Base-by-base conservation (phyloP, 1,140 invertebrate species). In the Camponotus floridanus region DNA sequence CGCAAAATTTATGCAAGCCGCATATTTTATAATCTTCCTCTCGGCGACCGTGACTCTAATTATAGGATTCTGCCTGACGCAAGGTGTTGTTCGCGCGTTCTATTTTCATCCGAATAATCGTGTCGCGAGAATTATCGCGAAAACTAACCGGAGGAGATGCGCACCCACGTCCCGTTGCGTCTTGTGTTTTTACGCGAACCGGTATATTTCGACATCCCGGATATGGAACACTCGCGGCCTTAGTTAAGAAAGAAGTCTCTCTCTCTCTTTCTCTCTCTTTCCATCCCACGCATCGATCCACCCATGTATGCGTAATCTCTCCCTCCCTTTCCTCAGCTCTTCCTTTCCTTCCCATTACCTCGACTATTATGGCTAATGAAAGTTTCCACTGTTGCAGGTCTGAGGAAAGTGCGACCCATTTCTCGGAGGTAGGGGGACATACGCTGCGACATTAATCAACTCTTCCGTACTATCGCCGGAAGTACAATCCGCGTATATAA, bases 361-460 rank as follows among this genome's bases (percentile, higher is more conserved):
- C 78, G 65, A 65, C 42, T 71, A 73, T 73, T 61, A 11, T 7
- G 42, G 26, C 26, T 48, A 73, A 74, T 18, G 39, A 59, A 33
- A 83, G 39, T 61, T 57, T 71, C 45, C 76, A 26, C 15, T 9
- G 36, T 68, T 26, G 45, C 26, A 81, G 39, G 11, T 36, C 68
- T 31, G 51, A 48, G 55, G 55, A 26, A 45, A 26, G 36, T 45
- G 26, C 55, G 79, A 73, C 51, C 55, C 45, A 9, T 67, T 45
- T 61, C 55, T 26, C 39, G 21, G 15, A 59, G 39, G 18, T 15
- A 45, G 26, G 39, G 45, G 21, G 13, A 73, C 15, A 61, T 15
- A 42, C 21, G 36, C n/a, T 73, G 68, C 39, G 68, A 83, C 79
- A 61, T 83, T 61, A 73, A 83, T 83, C 79, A 55, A 61, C 45